A percentile compares a stretch with the other conserved stretches of the same genome.
phyloP scores from a whole-genome alignment of 53 echinoderm and acorn worm species.

The Pentamera pediparva region DNA sequence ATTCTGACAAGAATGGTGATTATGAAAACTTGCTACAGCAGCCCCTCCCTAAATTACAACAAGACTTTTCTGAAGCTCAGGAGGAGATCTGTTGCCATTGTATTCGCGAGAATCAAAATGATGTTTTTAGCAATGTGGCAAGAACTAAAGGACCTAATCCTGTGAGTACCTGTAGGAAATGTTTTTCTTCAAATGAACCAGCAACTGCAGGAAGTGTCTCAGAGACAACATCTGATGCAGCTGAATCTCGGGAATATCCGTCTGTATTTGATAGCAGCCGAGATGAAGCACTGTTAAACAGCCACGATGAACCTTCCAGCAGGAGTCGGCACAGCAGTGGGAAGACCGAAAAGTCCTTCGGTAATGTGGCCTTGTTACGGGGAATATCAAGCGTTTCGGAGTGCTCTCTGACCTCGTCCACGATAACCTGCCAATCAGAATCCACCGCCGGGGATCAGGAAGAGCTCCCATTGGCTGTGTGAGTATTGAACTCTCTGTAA shows the following conservation, averaged over 20 bases:
- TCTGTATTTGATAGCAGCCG: not conserved
- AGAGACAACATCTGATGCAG: not conserved
- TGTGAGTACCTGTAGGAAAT: not conserved
- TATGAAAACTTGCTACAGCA: too few relatives aligned
- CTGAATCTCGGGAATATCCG: not conserved
- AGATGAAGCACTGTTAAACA: too few relatives aligned
- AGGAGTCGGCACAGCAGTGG: slow-evolving; percentile 16
- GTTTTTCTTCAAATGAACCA: too few relatives aligned
- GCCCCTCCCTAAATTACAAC: too few relatives aligned
- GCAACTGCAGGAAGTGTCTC: too few relatives aligned
- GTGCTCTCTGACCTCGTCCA: slow-evolving; percentile 59
- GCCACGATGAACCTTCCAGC: not conserved
- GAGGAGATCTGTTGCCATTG: not conserved
- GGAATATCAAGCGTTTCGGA: slow-evolving; percentile 49
- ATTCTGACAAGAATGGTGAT: too few relatives aligned
- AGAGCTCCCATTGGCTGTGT: slow-evolving; percentile 83
- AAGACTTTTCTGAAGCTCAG: too few relatives aligned
- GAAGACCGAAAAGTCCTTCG: not conserved
- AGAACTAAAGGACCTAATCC: not conserved
- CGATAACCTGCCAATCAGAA: slow-evolving; percentile 43
- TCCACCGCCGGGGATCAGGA: slow-evolving; percentile 62
- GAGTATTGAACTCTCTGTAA: slow-evolving; percentile 23
- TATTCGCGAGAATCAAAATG: too few relatives aligned
- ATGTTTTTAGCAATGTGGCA: not conserved
- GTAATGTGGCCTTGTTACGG: not conserved